A percentile compares a stretch with the other conserved stretches of the same genome.
phyloP scores from a whole-genome alignment of 2,797 vertebrate species.

The Myotis planiceps region DNA sequence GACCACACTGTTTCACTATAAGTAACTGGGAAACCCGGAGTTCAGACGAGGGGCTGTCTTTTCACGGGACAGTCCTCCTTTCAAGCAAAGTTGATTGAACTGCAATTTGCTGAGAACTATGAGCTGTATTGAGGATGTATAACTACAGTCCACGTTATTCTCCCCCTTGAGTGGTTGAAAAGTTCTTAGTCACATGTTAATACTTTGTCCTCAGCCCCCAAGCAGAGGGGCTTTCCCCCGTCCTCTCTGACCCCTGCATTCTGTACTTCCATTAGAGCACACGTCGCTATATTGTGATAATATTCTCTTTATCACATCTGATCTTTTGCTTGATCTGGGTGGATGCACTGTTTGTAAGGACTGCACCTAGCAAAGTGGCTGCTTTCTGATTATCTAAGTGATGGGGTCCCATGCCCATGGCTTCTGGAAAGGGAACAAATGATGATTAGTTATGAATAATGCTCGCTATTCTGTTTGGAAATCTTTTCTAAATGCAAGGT shows the following conservation, averaged over 20 bases:
- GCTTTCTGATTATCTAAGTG: background rate
- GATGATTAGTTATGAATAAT: background rate
- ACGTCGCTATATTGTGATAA: rapidly evolving
- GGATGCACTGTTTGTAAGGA: background rate
- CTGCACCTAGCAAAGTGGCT: background rate
- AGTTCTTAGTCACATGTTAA: background rate
- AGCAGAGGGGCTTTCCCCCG: background rate
- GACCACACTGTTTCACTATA: background rate
- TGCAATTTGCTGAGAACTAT: background rate
- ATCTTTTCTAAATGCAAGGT: background rate
- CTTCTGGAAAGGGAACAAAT: background rate
- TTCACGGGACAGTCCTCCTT: background rate
- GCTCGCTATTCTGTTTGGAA: background rate
- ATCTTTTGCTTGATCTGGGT: background rate
- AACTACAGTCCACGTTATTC: background rate
- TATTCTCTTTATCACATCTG: background rate
- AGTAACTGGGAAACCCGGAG: background rate
- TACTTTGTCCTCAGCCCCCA: no score
- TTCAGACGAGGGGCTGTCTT: background rate
- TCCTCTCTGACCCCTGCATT: rapidly evolving
- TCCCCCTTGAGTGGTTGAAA: rapidly evolving
- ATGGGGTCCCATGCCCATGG: background rate
- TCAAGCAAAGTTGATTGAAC: background rate
- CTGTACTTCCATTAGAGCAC: background rate
- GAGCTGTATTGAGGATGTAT: rapidly evolving